phyloP scores from a whole-genome alignment of 2,113 vertebrate species.

The Hyla sarda region DNA sequence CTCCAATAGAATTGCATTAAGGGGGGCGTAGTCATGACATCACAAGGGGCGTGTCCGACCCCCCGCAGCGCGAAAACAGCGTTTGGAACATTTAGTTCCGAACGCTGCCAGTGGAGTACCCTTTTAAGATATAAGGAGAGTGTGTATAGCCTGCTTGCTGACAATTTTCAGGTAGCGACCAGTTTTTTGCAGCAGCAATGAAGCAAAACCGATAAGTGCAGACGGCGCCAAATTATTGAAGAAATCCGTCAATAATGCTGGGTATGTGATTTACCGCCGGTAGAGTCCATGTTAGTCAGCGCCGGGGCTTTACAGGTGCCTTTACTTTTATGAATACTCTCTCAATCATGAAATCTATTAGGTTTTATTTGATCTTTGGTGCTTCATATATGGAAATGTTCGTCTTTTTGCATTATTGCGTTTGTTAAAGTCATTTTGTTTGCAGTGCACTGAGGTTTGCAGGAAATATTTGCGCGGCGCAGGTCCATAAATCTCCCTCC shows the following conservation, averaged over 20 bases:
- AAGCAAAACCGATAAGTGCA: too few species aligned
- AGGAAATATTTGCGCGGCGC: not conserved
- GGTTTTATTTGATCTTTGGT: not conserved
- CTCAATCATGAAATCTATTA: not conserved
- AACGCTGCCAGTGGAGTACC: too few species aligned
- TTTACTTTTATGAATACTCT: not conserved
- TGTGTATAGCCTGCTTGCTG: too few species aligned
- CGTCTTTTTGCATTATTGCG: not conserved
- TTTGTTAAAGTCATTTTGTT: constrained; percentile 17
- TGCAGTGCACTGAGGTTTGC: not conserved
- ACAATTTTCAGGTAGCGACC: too few species aligned
- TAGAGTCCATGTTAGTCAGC: not conserved
- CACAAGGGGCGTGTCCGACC: too few species aligned
- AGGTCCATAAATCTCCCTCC: not conserved
- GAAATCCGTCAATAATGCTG: not conserved
- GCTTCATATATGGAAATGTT: not conserved
- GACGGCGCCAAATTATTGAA: not conserved
- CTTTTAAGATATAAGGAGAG: too few species aligned
- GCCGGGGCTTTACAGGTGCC: not conserved
- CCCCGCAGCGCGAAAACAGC: too few species aligned
- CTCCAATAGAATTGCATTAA: too few species aligned
- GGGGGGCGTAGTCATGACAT: too few species aligned
- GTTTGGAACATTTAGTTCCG: too few species aligned
- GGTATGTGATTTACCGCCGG: not conserved
- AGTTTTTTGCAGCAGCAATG: too few species aligned